Evolutionary conservation across 2,888 invertebrate genomes (phyloP).

Genomic region (Nebria salina): DNA sequence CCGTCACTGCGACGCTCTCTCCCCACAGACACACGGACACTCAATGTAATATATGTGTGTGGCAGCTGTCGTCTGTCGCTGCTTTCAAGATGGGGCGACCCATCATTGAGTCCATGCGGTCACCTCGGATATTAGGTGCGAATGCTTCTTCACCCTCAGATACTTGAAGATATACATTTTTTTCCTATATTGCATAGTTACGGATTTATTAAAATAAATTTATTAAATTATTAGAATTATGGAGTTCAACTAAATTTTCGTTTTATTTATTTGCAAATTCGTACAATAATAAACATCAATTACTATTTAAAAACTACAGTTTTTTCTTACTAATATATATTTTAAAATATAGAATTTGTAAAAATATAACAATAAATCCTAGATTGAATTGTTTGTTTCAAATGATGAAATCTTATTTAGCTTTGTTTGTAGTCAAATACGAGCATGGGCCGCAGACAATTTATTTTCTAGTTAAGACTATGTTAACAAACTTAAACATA

Average conservation of each 20-base stretch:
- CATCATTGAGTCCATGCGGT: background rate
- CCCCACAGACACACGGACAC: background rate
- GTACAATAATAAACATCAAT: too few species aligned
- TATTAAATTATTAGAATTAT: too few species aligned
- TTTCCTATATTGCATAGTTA: background rate
- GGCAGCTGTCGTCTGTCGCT: constrained; percentile 33
- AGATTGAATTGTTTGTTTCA: background rate
- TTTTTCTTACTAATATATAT: too few species aligned
- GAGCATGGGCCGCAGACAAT: background rate
- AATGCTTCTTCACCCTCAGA: background rate
- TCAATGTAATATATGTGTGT: constrained; percentile 28
- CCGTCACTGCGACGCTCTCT: constrained; percentile 37
- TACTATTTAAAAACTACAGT: too few species aligned
- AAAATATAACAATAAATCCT: background rate
- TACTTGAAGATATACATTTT: background rate
- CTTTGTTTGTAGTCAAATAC: background rate
- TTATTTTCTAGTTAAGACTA: background rate
- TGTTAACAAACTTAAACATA: background rate
- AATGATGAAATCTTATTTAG: background rate
- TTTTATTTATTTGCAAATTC: too few species aligned
- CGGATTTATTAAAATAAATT: background rate
- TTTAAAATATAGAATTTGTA: background rate
- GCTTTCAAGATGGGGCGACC: background rate
- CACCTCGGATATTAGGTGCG: background rate
- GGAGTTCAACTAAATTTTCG: too few species aligned